A percentile compares a stretch with the other conserved stretches of the same genome.
These are phyloP conservation scores for Rhizomys pruinosus DNA, from an alignment of 2,113 vertebrate genomes.

Conservation along the genomic window DNA sequence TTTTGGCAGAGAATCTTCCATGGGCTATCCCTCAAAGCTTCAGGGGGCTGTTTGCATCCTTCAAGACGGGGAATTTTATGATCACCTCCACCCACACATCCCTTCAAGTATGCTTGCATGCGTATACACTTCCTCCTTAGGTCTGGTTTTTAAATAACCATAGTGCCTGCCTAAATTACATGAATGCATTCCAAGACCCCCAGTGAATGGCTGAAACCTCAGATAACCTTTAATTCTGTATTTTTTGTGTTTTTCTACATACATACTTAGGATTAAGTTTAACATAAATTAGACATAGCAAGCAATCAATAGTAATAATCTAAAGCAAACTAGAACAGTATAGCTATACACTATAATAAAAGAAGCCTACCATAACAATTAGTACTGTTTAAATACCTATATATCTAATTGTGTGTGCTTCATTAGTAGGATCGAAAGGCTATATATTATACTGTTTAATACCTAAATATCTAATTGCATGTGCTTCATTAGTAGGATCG, in stretches of 20 bases:
- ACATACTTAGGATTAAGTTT: not conserved
- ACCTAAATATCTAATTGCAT: too few species aligned
- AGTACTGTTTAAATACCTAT: too few species aligned
- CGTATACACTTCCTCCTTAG: not conserved
- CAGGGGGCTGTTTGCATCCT: not conserved
- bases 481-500: too few species aligned
- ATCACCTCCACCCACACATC: not conserved
- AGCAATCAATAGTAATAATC: not conserved
- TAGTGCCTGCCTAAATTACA: not conserved
- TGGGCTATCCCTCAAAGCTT: not conserved
- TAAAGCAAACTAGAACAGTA: not conserved
- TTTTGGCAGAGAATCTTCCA: not conserved
- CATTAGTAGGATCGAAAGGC: too few species aligned
- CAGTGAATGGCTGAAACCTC: not conserved
- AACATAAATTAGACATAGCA: not conserved
- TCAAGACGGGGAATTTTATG: not conserved
- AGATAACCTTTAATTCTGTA: not conserved
- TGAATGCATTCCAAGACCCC: not conserved
- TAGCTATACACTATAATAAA: not conserved
- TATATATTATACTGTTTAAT: too few species aligned
- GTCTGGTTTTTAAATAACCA: constrained; percentile 11
- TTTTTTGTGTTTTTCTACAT: not conserved
- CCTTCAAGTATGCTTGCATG: rapidly evolving
- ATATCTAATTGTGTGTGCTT: too few species aligned
- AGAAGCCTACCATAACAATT: too few species aligned